phyloP scores from a whole-genome alignment of 2,888 invertebrate genomes.

The Plemyria rubiginata region DNA sequence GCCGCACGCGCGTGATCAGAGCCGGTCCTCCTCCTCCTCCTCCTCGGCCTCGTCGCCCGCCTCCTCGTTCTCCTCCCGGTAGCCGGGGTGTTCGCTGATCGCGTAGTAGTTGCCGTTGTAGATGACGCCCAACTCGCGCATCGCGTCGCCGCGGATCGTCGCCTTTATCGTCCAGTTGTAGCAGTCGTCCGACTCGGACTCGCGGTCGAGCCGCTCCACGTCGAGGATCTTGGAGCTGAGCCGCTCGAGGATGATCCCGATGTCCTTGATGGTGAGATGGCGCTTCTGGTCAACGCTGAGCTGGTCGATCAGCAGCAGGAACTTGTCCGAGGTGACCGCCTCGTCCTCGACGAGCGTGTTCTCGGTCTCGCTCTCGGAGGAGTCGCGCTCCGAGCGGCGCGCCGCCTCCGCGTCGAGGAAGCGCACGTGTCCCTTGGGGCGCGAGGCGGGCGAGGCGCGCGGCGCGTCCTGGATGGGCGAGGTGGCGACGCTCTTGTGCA shows the following conservation, averaged over 20 bases:
- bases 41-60: slow-evolving; percentile 93
- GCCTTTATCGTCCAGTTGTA: slow-evolving; percentile 99
- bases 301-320: slow-evolving; percentile 96
- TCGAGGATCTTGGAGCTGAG: slow-evolving; percentile 97
- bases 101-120: slow-evolving; percentile 98
- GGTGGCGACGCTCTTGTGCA: slow-evolving; percentile 96
- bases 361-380: slow-evolving; percentile 96
- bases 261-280: slow-evolving; percentile 96
- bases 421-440: slow-evolving; percentile 92
- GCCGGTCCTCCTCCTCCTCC: slow-evolving; percentile 91
- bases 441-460: slow-evolving; percentile 88
- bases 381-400: slow-evolving; percentile 89
- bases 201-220: slow-evolving; percentile 95
- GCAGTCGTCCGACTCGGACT: slow-evolving; percentile 96
- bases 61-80: slow-evolving; percentile 95
- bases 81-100: slow-evolving; percentile 97
- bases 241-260: slow-evolving; percentile 96
- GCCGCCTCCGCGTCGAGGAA: slow-evolving; percentile 92
- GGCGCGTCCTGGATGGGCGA: slow-evolving; percentile 95
- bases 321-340: slow-evolving; percentile 94
- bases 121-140: slow-evolving; percentile 96
- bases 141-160: slow-evolving; percentile 95
- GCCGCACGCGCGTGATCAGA: slow-evolving; percentile 85
- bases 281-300: slow-evolving; percentile 96
- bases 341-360: slow-evolving; percentile 97